A percentile compares a stretch with the other conserved stretches of the same genome.
phyloP scores from a whole-genome alignment of 92 coral and sea anemone genomes.

The Epizoanthus ramosus region DNA sequence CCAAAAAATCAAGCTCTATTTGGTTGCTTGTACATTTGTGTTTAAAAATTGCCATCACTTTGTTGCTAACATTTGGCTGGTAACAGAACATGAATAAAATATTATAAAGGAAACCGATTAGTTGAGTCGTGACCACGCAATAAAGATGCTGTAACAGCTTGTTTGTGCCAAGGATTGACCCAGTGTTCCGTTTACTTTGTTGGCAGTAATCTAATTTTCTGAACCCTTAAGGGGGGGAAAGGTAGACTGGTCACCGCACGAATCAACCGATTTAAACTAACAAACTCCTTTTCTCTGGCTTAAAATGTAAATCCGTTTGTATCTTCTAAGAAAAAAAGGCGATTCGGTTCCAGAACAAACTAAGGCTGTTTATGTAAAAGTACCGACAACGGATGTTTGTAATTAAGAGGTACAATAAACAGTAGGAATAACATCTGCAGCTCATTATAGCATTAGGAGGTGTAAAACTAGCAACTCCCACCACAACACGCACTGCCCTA shows the following conservation, averaged over 20 bases:
- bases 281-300: slow-evolving; percentile 4
- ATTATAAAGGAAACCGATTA: not conserved
- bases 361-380: slow-evolving; percentile 8
- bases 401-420: slow-evolving; percentile 16
- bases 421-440: slow-evolving; percentile 36
- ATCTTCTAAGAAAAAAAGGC: not conserved
- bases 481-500: not conserved
- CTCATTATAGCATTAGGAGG: slow-evolving; percentile 34
- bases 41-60: not conserved
- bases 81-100: not conserved
- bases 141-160: not conserved
- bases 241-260: slow-evolving; percentile 38
- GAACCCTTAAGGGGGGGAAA: slow-evolving; percentile 28
- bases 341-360: not conserved
- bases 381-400: slow-evolving; percentile 2
- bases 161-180: slow-evolving; percentile 29
- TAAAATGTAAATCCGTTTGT: not conserved
- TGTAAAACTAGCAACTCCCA: slow-evolving; percentile 45
- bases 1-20: not conserved
- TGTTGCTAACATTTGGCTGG: not conserved
- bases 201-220: slow-evolving; percentile 42
- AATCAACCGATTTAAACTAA: slow-evolving; percentile 27
- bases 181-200: slow-evolving; percentile 33
- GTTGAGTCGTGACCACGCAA: slow-evolving; percentile 30
- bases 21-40: not conserved